Conservation (phyloP, 2,888 invertebrate genomes). For the Brachynemurus nebulosus region DNA sequence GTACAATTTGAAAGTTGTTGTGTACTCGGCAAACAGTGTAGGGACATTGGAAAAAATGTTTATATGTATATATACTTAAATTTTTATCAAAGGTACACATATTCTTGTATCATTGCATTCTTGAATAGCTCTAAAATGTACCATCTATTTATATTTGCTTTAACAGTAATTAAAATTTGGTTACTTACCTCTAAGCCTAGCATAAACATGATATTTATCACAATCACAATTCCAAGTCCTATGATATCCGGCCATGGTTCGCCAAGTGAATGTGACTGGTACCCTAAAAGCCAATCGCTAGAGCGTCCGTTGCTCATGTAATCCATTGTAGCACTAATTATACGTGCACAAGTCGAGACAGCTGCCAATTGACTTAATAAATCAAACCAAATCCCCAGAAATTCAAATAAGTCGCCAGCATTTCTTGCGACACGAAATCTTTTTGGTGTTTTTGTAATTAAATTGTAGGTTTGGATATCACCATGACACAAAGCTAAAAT, state of each 20-base stretch:
- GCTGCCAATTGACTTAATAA: conserved; percentile 44
- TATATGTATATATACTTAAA: no score
- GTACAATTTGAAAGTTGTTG: no score
- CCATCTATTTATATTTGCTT: background rate
- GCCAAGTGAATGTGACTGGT: conserved; percentile 41
- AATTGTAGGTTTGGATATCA: conserved; percentile 8
- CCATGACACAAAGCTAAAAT: conserved; percentile 25
- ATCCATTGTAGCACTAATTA: conserved; percentile 46
- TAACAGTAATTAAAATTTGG: background rate
- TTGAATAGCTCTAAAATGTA: background rate
- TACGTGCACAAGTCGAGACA: conserved; percentile 44
- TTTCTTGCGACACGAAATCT: conserved; percentile 34
- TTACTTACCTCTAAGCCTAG: conserved; percentile 41
- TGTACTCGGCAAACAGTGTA: no score
- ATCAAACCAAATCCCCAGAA: conserved; percentile 44
- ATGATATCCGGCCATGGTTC: conserved; percentile 51
- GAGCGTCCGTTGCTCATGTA: conserved; percentile 44
- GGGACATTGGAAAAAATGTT: no score
- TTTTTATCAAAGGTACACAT: background rate
- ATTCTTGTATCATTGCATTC: no score
- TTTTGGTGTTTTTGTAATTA: conserved; percentile 18
- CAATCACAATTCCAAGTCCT: conserved; percentile 44
- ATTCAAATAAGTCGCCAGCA: conserved; percentile 38
- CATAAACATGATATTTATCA: conserved; percentile 47
- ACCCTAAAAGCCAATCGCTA: conserved; percentile 44